Conservation (phyloP, 2,888 invertebrate genomes). For the Pammene aurita region DNA sequence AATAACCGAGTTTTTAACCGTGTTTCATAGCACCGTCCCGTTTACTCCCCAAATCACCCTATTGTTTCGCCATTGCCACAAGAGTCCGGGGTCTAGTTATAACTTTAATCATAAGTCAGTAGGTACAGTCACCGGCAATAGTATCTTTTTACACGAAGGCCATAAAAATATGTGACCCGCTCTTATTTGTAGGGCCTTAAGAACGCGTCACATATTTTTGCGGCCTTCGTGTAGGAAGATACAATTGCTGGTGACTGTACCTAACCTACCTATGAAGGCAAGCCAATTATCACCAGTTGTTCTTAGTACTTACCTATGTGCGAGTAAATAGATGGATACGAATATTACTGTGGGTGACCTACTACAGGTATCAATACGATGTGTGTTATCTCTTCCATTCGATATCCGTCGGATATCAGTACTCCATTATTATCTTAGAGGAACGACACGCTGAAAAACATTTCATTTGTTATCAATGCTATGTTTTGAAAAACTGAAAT, state of each 20-base stretch:
- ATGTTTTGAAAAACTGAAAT: constrained; percentile 9
- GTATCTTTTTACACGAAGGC: no score
- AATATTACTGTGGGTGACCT: constrained; percentile 26
- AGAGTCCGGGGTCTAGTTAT: no score
- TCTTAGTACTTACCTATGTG: neutral
- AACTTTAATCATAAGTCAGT: neutral
- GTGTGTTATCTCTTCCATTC: constrained; percentile 64
- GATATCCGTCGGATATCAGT: constrained; percentile 67
- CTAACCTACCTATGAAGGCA: neutral
- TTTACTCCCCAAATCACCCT: no score
- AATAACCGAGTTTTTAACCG: no score
- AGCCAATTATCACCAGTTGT: neutral
- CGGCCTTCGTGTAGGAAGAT: no score
- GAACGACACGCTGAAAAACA: constrained; percentile 25
- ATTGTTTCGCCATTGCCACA: no score
- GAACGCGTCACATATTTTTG: no score
- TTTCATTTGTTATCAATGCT: neutral
- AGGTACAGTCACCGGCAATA: no score
- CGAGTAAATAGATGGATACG: neutral
- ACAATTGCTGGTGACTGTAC: no score
- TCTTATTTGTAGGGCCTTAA: no score
- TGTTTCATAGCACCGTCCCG: no score
- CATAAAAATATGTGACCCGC: no score
- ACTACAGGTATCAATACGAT: constrained; percentile 44
- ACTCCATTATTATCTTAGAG: constrained; percentile 57